Base-by-base conservation (phyloP, 1,140 invertebrate species). In the Thaumatotibia leucotreta region DNA sequence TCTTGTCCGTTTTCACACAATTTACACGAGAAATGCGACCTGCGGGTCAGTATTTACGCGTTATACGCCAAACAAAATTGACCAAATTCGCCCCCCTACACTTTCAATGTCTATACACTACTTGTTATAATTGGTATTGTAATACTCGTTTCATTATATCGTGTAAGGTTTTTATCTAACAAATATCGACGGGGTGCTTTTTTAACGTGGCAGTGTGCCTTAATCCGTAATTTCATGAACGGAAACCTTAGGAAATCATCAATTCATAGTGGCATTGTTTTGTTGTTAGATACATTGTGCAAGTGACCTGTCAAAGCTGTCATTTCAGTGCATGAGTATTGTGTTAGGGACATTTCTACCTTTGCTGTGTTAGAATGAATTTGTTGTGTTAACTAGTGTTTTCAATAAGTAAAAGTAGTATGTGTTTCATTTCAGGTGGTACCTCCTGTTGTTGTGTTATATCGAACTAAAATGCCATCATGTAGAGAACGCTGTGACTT, bases 401-500 rank as follows among this genome's bases (percentile, higher is more conserved):
- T 61, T 61, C 68, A 67, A 35, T 23, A 64, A 32, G 29, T 66
- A 50, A 45, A 32, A 64, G 61, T 67, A 8, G 49, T 71, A 45
- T 67, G 50, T 45, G 50, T 69, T 77, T 67, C 32, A 39, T 84
- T 84, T 63, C 82, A 86, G 84, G 84, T 80, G 80, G 71, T 68
- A 75, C 72, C 72, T 72, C 63, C 71, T 73, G 67, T 69, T 78
- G 67, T 72, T 45, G 24, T 66, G 52, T 31, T 11, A 33, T 70
- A 24, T 65, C 65, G 83, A 79, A 82, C 65, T 88, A 70, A 88
- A 85, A 80, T 86, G 79, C 74, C 81, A 84, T 78, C 82, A 90
- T 88, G 84, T 88, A 86, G 82, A 86, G 76, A 82, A 86, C 75
- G 73, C 88, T 90, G 85, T 90, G 81, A 90, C 86, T 84, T 88